Evolutionary conservation across 2,113 vertebrate species (phyloP), one percentile per base, ranked within the genome.

Genomic region (Leptosomus discolor): DNA sequence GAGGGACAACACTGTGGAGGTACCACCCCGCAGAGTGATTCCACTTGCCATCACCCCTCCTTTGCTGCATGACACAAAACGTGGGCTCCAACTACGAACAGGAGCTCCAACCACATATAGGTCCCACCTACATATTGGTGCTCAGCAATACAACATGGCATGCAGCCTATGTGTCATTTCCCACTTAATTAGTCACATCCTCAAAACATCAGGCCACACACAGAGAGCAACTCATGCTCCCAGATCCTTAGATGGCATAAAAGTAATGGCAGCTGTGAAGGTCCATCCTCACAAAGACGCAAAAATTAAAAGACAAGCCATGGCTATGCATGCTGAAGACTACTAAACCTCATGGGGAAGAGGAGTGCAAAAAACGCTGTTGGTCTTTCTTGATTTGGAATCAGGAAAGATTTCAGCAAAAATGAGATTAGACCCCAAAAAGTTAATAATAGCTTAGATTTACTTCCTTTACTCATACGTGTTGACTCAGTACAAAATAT

Each of bases 401-500:
- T 8, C 20, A 50, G 23, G 24, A 46, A 57, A 60, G 15, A 71
- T 69, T 94, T 75, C 3, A 3, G 77, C 34, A 91, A 87, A 95
- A 85, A 71, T 13, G 1, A 85, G 16, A 90, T 68, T 61, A 45
- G 37, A 69, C 17, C 37, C 68, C 37, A 9, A 58, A 56, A 91
- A 77, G 50, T 91, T 89, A 87, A 65, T 76, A 85, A 45, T 4
- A 95, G 69, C 36, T 39, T 50, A 18, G 26, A 71, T 86, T 88
- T 74, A 94, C 54, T 93, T 85, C 78, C 65, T 45, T 86, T 45
- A 90, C 43, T 71, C 17, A 10, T 61, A 70, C 23, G 13, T 56
- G 30, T 86, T 96, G 88, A 98, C 74, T 98, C 97, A 46, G 84
- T 90, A 65, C 82, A 71, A 97, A 97, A 95, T 79, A 95, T 56